Conservation (phyloP, 2,113 vertebrate genomes). For the Prinia subflava region DNA sequence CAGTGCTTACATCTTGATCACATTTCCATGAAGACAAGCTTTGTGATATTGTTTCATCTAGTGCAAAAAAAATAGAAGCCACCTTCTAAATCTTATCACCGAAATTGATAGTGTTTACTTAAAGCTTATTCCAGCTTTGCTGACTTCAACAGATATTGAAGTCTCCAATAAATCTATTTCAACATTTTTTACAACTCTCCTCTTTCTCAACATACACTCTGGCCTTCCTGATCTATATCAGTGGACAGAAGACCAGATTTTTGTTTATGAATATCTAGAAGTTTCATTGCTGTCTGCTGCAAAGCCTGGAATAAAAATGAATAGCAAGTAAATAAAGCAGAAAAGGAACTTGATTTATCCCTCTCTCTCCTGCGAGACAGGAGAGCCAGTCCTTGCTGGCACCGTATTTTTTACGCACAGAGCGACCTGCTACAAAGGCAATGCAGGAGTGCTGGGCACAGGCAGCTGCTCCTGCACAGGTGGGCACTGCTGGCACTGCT, state of each 20-base stretch:
- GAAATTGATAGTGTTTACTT: slow-evolving; percentile 66
- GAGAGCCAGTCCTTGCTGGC: neutral
- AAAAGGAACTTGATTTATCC: slow-evolving; percentile 45
- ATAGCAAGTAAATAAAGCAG: slow-evolving; percentile 49
- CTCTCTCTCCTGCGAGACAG: neutral
- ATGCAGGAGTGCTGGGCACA: neutral
- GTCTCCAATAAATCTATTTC: slow-evolving; percentile 62
- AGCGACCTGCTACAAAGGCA: neutral
- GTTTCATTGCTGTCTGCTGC: slow-evolving; percentile 24
- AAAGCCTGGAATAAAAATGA: slow-evolving; percentile 32
- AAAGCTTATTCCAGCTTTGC: slow-evolving; percentile 55
- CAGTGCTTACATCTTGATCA: slow-evolving; percentile 19
- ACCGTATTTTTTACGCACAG: neutral
- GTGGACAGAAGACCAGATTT: slow-evolving; percentile 20
- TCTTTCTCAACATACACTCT: neutral
- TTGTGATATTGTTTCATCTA: slow-evolving; percentile 26
- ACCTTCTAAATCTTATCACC: slow-evolving; percentile 58
- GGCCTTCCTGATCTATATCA: slow-evolving; percentile 47
- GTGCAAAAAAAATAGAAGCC: neutral
- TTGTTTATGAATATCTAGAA: slow-evolving; percentile 56
- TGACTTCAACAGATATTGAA: slow-evolving; percentile 63
- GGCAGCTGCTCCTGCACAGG: neutral
- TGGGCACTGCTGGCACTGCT: neutral
- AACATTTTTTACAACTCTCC: slow-evolving; percentile 20
- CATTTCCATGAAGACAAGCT: slow-evolving; percentile 42